These are phyloP conservation scores for Hydractinia symbiolongicarpus DNA, from an alignment of 30 jellyfish, hydroid and myxozoan species.

Conservation along the genomic window DNA sequence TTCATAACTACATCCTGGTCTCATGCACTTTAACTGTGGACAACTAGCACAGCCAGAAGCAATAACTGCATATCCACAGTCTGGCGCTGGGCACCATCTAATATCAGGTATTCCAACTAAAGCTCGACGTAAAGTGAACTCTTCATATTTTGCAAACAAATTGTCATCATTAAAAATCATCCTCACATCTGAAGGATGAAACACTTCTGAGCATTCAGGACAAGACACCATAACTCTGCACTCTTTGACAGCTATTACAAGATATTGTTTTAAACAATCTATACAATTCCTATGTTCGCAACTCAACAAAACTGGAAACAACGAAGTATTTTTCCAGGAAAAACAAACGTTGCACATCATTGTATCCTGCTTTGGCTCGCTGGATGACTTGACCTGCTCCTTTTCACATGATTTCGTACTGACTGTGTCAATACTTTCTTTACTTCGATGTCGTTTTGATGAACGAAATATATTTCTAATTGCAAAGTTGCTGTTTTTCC, in stretches of 20 bases:
- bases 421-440: constrained; percentile 33
- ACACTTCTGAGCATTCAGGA: constrained; percentile 94
- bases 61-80: constrained; percentile 94
- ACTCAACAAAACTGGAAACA: constrained; percentile 68
- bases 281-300: constrained; percentile 89
- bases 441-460: constrained; percentile 5
- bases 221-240: constrained; percentile 95
- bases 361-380: constrained; percentile 46
- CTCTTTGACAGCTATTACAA: constrained; percentile 79
- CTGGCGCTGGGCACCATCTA: constrained; percentile 99
- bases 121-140: constrained; percentile 75
- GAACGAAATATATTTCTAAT: constrained; percentile 29
- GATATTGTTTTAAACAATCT: constrained; percentile 78
- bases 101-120: constrained; percentile 87
- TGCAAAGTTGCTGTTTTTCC: constrained; percentile 6
- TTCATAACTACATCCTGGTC: constrained; percentile 88
- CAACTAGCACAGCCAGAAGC: constrained; percentile 98
- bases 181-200: constrained; percentile 82
- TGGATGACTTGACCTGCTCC: not conserved
- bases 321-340: constrained; percentile 45
- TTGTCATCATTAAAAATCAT: constrained; percentile 63
- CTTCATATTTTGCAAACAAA: constrained; percentile 70
- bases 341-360: constrained; percentile 84
- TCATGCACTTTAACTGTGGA: constrained; percentile 80
- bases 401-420: constrained; percentile 29